Base-by-base conservation (phyloP, 1,140 invertebrate genomes). In the Lethrus apterus region DNA sequence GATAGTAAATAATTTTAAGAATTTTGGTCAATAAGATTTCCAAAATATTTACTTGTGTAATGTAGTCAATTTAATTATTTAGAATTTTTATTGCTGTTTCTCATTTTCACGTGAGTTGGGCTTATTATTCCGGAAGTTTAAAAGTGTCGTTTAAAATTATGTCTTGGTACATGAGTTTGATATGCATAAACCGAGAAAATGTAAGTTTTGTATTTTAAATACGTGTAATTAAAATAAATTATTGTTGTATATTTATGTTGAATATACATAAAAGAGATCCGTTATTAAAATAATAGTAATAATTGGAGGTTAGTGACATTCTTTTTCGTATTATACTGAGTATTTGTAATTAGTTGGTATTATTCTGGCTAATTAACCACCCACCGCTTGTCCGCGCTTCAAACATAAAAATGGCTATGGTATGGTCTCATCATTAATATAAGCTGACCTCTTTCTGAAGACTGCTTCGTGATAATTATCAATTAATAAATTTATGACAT, bases 341-440 rank as follows among this genome's bases (percentile, higher is more conserved):
- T 38, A 8, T 17, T 5, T 34, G 23, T 41, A 23, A 23, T 41
- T 26, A 34, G 31, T n/a, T 31, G 4, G 42, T 26, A 50, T 34
- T 34, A 47, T 24, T 33, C 38, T 51, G 45, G 50, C 44, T 48
- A 48, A 52, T 52, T 52, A 52, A 21, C 46, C 46, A 44, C 50
- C 41, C 44, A 29, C 15, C 14, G 26, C 21, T 42, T 31, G 41
- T 26, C 23, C 17, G 41, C 23, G 26, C 36, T 41, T 41, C 23
- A 21, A 21, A 38, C 4, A 7, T n/a, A 19, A 14, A 18, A 7
- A 31, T 17, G 19, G 15, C 15, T 7, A 24, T 10, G 26, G 17
- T 18, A 10, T 9, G 29, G 3, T 19, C 41, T 20, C 24, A 32
- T 46, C 44, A 46, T 46, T 46, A 46, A 46, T 46, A 44, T 46